Evolutionary conservation across 37 sponge, comb jelly and placozoan genomes (phyloP).

Genomic region (Sycon ciliatum): DNA sequence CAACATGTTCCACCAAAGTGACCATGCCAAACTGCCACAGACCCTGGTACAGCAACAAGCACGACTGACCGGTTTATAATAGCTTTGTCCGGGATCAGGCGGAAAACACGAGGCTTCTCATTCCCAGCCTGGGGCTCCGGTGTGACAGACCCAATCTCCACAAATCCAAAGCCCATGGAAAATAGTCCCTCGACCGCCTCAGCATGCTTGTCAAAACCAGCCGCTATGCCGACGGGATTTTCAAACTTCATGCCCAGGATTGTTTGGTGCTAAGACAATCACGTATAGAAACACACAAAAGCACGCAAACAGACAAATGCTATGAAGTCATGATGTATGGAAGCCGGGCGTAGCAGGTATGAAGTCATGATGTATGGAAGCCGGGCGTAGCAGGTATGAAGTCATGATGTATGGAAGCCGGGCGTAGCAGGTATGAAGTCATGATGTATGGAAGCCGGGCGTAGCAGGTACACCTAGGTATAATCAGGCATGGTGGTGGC

Average conservation of each 20-base stretch:
- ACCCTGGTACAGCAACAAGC: too few relatives aligned
- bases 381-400: neutral
- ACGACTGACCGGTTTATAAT: constrained; percentile 81
- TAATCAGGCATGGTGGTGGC: too few relatives aligned
- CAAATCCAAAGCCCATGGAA: constrained; percentile 75
- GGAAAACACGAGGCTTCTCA: constrained; percentile 71
- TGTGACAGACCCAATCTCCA: constrained; percentile 88
- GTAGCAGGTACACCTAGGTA: too few relatives aligned
- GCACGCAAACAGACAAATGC: too few relatives aligned
- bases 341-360: neutral
- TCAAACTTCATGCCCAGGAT: constrained; percentile 24
- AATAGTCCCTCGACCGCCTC: constrained; percentile 60
- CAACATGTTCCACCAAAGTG: too few relatives aligned
- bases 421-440: neutral
- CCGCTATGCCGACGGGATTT: constrained; percentile 86
- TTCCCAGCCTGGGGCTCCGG: constrained; percentile 81
- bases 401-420: neutral
- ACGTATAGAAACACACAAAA: too few relatives aligned
- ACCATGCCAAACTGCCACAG: too few relatives aligned
- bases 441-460: too few relatives aligned
- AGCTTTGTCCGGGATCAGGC: constrained; percentile 70
- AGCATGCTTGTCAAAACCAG: constrained; percentile 94
- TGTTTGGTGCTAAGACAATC: too few relatives aligned
- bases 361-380: neutral
- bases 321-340: too few relatives aligned